Evolutionary conservation across 1,140 invertebrate genomes (phyloP), one percentile per base, ranked within the genome.

Genomic region (Eubasilissa regina): DNA sequence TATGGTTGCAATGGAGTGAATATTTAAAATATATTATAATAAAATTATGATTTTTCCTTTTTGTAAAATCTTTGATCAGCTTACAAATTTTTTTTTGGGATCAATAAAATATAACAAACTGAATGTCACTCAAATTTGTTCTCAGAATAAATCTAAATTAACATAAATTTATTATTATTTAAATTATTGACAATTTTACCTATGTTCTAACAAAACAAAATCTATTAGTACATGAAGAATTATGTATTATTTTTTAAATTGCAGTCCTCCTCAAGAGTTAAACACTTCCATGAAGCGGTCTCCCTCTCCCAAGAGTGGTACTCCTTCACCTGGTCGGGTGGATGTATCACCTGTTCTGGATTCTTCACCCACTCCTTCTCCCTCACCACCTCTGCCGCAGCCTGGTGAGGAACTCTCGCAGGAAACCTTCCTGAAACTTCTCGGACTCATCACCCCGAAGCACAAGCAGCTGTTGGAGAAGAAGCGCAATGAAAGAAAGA

Each of bases 401-500:
- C 56, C 85, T 84, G 11, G 88, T 85, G 11, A 85, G 86, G 55
- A 84, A 7, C 75, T 89, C 0, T 83, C 86, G 0, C 86, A 89
- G 56, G 87, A 89, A 77, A 77, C 81, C 11, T 89, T 89, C 77
- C 83, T 89, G 84, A 87, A 87, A 64, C 35, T 86, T 0, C 78
- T 89, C 47, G 88, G 87, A 35, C 80, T 89, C 12, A 83, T 89
- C 10, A 89, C 88, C 15, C 86, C 84, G 13, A 78, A 80, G 6
- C 88, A 89, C 79, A 87, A 84, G 74, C 87, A 86, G 72, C 66
- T 87, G 6, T 75, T 90, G 55, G 86, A 89, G 58, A 88, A 87
- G 77, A 89, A 87, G 73, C 83, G 86, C 51, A 88, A 83, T 82
- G 88, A 89, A 56, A 85, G 88, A 10, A 85, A 88, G 13, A 89